A percentile compares a stretch with the other conserved stretches of the same genome.
Evolutionary conservation across 2,113 vertebrate genomes (phyloP).

Genomic region (Natator depressus): DNA sequence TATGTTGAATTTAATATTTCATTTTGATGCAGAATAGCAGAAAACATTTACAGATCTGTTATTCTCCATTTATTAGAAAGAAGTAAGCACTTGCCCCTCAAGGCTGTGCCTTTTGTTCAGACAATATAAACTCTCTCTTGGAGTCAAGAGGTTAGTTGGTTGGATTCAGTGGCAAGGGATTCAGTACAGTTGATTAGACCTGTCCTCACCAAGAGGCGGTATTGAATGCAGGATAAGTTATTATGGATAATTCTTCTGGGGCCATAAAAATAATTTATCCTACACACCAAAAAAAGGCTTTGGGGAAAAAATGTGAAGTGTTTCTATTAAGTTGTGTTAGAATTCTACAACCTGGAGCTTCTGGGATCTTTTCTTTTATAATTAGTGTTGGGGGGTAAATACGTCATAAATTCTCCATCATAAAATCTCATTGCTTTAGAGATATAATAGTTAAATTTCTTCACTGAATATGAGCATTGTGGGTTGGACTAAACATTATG

Average conservation of each 20-base stretch:
- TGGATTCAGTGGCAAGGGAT: conserved; percentile 28
- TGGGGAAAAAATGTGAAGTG: not conserved
- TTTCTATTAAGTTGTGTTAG: not conserved
- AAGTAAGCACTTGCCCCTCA: conserved; percentile 33
- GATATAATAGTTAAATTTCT: conserved; percentile 32
- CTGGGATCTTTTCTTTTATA: conserved; percentile 34
- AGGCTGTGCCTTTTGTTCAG: conserved; percentile 43
- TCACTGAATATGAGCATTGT: not conserved
- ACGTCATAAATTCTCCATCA: conserved; percentile 54
- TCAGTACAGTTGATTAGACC: not conserved
- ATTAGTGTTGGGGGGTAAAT: conserved; percentile 47
- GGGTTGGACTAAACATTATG: not conserved
- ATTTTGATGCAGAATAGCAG: conserved; percentile 62
- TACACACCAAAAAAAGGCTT: not conserved
- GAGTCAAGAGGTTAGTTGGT: not conserved
- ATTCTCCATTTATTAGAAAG: conserved; percentile 52
- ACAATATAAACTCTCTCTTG: conserved; percentile 24
- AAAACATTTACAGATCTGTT: conserved; percentile 69
- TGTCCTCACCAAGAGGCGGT: conserved; percentile 35
- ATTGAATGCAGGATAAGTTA: conserved; percentile 33
- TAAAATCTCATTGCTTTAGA: conserved; percentile 54
- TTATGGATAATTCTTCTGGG: not conserved
- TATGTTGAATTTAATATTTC: conserved; percentile 59
- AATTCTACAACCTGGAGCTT: not conserved
- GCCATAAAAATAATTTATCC: conserved; percentile 24